phyloP scores from a whole-genome alignment of 2,113 vertebrate genomes.

The Aphyosemion australe region DNA sequence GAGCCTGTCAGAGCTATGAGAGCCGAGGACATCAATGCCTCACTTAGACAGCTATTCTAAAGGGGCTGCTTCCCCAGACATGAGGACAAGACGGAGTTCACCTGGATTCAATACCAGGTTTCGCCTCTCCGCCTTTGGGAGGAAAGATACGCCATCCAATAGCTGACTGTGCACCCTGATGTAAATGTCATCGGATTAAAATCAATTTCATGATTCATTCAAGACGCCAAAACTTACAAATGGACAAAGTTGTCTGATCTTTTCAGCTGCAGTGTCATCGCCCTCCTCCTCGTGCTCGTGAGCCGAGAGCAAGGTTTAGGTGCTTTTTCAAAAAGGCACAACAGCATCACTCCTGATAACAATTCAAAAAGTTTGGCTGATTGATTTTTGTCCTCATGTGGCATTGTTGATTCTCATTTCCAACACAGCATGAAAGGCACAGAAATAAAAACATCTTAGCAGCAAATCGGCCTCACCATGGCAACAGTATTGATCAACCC shows the following conservation, averaged over 20 bases:
- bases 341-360: conserved; percentile 39
- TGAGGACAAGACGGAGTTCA: conserved; percentile 66
- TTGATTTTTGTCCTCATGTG: conserved; percentile 49
- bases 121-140: conserved; percentile 31
- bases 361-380: conserved; percentile 59
- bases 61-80: conserved; percentile 60
- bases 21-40: conserved; percentile 64
- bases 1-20: conserved; percentile 64
- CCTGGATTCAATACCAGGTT: conserved; percentile 66
- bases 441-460: conserved; percentile 77
- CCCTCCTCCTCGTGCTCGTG: conserved; percentile 8
- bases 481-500: conserved; percentile 76
- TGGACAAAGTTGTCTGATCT: conserved; percentile 33
- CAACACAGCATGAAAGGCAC: conserved; percentile 64
- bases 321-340: conserved; percentile 24
- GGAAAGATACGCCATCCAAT: conserved; percentile 38
- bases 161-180: conserved; percentile 47
- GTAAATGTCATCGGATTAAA: conserved; percentile 69
- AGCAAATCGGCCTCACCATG: conserved; percentile 74
- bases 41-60: conserved; percentile 70
- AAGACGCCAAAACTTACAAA: conserved; percentile 50
- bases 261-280: conserved; percentile 16
- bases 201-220: conserved; percentile 66
- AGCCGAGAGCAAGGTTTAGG: background rate
- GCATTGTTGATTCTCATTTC: conserved; percentile 68